phyloP scores from a whole-genome alignment of 2,888 invertebrate species.

The Laothoe populi region DNA sequence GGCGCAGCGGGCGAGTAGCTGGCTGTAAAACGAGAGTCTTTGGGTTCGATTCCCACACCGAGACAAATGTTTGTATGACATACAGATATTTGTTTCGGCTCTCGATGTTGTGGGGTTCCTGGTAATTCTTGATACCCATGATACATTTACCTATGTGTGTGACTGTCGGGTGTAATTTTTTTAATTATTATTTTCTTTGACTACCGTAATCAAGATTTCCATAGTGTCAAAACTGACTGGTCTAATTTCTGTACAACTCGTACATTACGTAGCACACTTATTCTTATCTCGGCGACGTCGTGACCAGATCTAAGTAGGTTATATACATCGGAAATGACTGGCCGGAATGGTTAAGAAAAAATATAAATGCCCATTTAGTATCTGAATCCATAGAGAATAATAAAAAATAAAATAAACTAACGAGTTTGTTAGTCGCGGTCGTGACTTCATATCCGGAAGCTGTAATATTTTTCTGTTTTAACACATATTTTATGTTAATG shows the following conservation, averaged over 20 bases:
- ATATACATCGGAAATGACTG: slow-evolving; percentile 14
- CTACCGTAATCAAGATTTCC: neutral
- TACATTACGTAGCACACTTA: slow-evolving; percentile 1
- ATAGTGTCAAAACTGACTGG: neutral
- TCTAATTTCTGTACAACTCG: slow-evolving; percentile 1
- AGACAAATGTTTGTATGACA: too few species aligned
- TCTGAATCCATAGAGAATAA: slow-evolving; percentile 1
- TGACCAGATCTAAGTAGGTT: slow-evolving; percentile 17
- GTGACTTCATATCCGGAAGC: slow-evolving; percentile 15
- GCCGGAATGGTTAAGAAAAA: neutral
- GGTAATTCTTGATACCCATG: too few species aligned
- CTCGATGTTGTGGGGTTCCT: too few species aligned
- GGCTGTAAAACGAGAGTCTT: too few species aligned
- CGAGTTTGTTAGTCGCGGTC: slow-evolving; percentile 9
- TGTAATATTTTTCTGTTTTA: slow-evolving; percentile 2
- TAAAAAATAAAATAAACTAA: slow-evolving; percentile 18
- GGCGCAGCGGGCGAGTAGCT: too few species aligned
- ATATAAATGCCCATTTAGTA: neutral
- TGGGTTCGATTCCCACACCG: too few species aligned
- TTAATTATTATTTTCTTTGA: neutral
- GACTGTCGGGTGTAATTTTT: too few species aligned
- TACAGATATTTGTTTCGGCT: too few species aligned
- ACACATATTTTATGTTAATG: neutral
- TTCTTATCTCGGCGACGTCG: slow-evolving; percentile 2
- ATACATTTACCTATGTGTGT: too few species aligned